These are phyloP conservation scores for Puma concolor DNA, from an alignment of 2,113 vertebrate genomes.

Conservation along the genomic window DNA sequence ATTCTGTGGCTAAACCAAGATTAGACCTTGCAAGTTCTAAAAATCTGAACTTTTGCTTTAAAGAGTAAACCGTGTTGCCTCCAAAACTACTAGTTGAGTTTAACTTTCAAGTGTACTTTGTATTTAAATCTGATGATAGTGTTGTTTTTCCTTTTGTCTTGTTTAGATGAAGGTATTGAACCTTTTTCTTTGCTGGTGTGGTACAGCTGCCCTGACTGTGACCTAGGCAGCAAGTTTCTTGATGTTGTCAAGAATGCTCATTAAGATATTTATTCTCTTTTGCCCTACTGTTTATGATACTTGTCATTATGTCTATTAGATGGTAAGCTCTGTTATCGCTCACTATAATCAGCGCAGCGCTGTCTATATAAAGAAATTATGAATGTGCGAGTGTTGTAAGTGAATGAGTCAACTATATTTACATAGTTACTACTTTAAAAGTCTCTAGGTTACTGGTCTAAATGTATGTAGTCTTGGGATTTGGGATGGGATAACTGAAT, in stretches of 20 bases:
- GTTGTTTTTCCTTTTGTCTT: conserved; percentile 54
- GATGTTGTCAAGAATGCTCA: background rate
- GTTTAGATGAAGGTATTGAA: background rate
- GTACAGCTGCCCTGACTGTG: background rate
- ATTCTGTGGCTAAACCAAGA: conserved; percentile 58
- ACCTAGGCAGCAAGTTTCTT: background rate
- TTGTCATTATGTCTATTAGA: background rate
- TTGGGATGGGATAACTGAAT: background rate
- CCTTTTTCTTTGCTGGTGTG: conserved; percentile 1
- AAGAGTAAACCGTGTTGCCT: conserved; percentile 32
- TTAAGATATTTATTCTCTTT: conserved; percentile 28
- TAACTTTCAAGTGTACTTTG: conserved; percentile 63
- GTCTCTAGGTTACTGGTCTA: background rate
- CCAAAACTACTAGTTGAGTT: conserved; percentile 48
- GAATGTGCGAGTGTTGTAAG: background rate
- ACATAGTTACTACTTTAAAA: background rate
- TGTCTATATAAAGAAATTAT: background rate
- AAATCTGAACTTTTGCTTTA: conserved; percentile 52
- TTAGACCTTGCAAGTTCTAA: conserved; percentile 52
- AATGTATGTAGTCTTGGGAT: background rate
- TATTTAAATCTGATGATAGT: conserved; percentile 68
- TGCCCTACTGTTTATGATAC: background rate
- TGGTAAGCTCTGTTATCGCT: background rate
- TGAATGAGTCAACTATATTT: background rate
- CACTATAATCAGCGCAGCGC: background rate